Evolutionary conservation across 2,113 vertebrate species (phyloP).

Genomic region (Eretmochelys imbricata): DNA sequence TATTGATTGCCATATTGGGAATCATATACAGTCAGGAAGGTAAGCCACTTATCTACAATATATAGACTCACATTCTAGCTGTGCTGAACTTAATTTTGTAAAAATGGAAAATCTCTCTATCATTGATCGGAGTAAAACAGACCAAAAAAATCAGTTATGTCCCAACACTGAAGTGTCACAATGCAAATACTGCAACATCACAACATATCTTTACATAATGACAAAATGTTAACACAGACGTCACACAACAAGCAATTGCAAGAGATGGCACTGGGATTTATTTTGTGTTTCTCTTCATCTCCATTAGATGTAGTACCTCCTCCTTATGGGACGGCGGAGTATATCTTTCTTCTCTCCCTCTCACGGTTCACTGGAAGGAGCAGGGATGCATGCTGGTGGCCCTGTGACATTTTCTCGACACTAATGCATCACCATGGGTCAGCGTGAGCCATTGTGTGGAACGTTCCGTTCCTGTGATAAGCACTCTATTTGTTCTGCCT

Average conservation of each 20-base stretch:
- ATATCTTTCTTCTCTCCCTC: too few species aligned
- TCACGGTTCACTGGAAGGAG: not conserved
- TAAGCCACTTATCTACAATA: too few species aligned
- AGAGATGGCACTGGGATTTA: too few species aligned
- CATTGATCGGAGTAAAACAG: not conserved
- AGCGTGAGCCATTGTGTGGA: not conserved
- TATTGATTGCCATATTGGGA: too few species aligned
- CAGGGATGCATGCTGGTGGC: not conserved
- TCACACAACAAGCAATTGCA: too few species aligned
- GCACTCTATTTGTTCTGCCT: not conserved
- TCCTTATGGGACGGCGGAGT: too few species aligned
- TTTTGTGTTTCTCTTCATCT: too few species aligned
- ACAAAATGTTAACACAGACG: not conserved
- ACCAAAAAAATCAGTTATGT: not conserved
- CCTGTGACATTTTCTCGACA: not conserved
- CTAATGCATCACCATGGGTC: not conserved
- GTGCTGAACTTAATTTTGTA: too few species aligned
- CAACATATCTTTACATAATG: not conserved
- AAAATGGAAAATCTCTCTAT: not conserved
- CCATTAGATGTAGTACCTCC: too few species aligned
- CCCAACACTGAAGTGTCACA: not conserved
- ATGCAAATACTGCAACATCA: not conserved
- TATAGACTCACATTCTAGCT: too few species aligned
- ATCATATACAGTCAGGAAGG: too few species aligned
- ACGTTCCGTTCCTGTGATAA: not conserved